Evolutionary conservation across 2,113 vertebrate species (phyloP), one percentile per base, ranked within the genome.

Genomic region (Corapipo altera): DNA sequence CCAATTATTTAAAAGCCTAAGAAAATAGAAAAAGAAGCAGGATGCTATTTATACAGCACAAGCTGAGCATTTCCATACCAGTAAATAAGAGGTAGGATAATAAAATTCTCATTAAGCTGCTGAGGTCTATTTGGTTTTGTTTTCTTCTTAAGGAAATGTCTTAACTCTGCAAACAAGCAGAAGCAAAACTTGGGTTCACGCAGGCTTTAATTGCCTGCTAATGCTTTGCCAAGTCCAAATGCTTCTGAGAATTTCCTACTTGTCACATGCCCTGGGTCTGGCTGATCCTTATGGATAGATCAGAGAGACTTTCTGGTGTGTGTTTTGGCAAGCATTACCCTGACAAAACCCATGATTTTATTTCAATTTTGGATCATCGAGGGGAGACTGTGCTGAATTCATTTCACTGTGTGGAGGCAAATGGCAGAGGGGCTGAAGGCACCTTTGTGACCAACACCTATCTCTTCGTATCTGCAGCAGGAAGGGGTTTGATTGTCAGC

Each of bases 1-100:
- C 54, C 85, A 64, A 73, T 94, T 85, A 85, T 35, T 79, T 94
- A 79, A 96, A 92, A 88, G 84, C 23, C 55, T 49, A 57, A 84
- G 79, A 83, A 94, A 78, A 64, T 61, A 58, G 78, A 18, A 93
- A 89, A 85, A 61, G 80, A 54, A 88, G 30, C 32, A 75, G 78
- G 33, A 62, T 66, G 44, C n/a, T 95, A 52, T 83, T 83, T 89
- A 73, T 37, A 39, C 26, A 80, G 89, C 86, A 90, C 49, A 91
- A 74, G 62, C 66, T 37, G 78, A 89, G 81, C 48, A 74, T 95
- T 96, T 95, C 77, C 80, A 57, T 61, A 82, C 49, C 75, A 75
- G 89, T 97, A 97, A 96, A 85, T 93, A 95, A 94, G 85, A 95
- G 71, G 58, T 67, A 86, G 65, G 59, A 75, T 87, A 88, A 91